A percentile compares a stretch with the other conserved stretches of the same genome.
phyloP scores from a whole-genome alignment of 2,113 vertebrate genomes.

The Pandion haliaetus region DNA sequence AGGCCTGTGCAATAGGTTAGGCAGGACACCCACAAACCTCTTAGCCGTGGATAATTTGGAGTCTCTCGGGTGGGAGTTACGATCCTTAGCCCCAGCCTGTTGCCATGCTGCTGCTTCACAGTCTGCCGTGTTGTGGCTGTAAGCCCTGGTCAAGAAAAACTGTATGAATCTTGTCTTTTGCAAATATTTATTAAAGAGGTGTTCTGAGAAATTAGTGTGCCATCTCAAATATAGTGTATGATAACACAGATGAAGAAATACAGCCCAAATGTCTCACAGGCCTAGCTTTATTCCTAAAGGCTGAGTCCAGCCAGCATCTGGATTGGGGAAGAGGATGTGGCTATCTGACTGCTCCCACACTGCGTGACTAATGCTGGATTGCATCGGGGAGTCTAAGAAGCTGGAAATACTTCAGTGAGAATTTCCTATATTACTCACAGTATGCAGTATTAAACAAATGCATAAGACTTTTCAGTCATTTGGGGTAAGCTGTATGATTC shows the following conservation, averaged over 20 bases:
- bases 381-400: not conserved
- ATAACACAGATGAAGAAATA: not conserved
- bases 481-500: not conserved
- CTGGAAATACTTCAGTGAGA: not conserved
- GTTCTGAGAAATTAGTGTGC: not conserved
- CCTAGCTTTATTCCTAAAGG: not conserved
- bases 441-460: not conserved
- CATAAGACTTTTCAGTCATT: not conserved
- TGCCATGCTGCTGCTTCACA: not conserved
- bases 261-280: not conserved
- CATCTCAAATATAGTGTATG: not conserved
- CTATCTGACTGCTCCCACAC: not conserved
- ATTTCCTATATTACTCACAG: conserved; percentile 20
- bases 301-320: not conserved
- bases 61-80: accelerated
- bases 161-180: not conserved
- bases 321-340: not conserved
- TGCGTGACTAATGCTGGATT: not conserved
- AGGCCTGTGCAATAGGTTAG: not conserved
- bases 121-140: not conserved
- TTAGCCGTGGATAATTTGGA: not conserved
- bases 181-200: not conserved
- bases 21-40: not conserved
- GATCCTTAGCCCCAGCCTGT: not conserved
- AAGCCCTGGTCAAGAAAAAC: not conserved